phyloP scores from a whole-genome alignment of 2,888 invertebrate species.

The Aleiodes leptofemur region DNA sequence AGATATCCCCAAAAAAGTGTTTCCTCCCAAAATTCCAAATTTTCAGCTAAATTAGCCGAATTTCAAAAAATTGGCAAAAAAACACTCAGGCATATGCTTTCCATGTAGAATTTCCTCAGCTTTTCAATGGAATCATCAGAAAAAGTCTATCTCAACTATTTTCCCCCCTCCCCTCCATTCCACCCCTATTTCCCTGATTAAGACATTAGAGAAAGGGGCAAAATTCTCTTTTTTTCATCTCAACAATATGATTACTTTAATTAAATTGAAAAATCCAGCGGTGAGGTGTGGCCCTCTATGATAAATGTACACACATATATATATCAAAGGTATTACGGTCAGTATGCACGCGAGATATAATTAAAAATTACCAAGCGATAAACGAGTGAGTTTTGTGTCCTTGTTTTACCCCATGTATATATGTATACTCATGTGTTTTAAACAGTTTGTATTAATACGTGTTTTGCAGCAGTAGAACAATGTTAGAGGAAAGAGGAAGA shows the following conservation, averaged over 20 bases:
- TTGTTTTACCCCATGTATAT: slow-evolving; percentile 5
- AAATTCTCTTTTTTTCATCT: not conserved
- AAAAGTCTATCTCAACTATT: no score
- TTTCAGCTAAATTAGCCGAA: no score
- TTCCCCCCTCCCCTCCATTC: no score
- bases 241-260: slow-evolving; percentile 2
- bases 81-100: no score
- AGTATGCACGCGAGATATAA: slow-evolving; percentile 53
- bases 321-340: slow-evolving; percentile 23
- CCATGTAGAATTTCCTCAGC: no score
- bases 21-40: no score
- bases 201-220: no score
- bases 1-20: no score
- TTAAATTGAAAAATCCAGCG: not conserved
- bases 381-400: slow-evolving; percentile 47
- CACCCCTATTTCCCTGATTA: no score
- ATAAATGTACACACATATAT: slow-evolving; percentile 20
- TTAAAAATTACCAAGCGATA: slow-evolving; percentile 65
- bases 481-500: slow-evolving; percentile 16
- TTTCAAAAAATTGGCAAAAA: no score
- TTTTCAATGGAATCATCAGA: no score
- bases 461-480: not conserved
- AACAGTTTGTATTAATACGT: slow-evolving; percentile 33
- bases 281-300: slow-evolving; percentile 18
- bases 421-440: slow-evolving; percentile 19